These are phyloP conservation scores for Orthosia cruda DNA, from an alignment of 2,888 invertebrate species.

Conservation along the genomic window DNA sequence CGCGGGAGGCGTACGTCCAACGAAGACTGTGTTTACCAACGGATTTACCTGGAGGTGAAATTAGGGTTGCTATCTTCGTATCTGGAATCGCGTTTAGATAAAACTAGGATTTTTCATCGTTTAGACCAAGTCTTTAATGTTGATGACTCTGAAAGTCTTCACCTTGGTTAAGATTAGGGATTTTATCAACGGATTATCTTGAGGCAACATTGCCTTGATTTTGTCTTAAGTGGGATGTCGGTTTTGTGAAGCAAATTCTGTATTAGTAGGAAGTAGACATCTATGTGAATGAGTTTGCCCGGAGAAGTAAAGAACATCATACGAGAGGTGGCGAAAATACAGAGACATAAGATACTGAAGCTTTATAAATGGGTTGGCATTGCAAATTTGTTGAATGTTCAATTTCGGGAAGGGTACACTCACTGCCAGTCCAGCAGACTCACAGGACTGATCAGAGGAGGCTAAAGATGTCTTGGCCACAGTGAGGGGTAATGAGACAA, in stretches of 20 bases:
- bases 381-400: not conserved
- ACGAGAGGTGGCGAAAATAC: no score
- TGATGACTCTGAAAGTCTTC: conserved; percentile 20
- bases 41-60: conserved; percentile 70
- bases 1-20: conserved; percentile 71
- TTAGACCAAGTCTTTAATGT: conserved; percentile 22
- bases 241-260: no score
- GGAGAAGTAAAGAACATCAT: no score
- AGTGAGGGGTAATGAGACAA: no score
- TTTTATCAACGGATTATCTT: conserved; percentile 33
- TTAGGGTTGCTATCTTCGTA: conserved; percentile 54
- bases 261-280: no score
- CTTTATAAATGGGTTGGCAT: not conserved
- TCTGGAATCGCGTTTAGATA: conserved; percentile 24
- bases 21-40: conserved; percentile 72
- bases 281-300: no score
- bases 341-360: no score
- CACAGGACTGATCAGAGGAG: no score
- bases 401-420: no score
- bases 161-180: not conserved
- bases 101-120: conserved; percentile 45
- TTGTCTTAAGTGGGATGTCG: not conserved
- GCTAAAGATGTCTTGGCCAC: no score
- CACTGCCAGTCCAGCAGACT: no score
- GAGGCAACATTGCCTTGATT: conserved; percentile 7